Evolutionary conservation across 2,113 vertebrate species (phyloP).

Genomic region (Brevimyrus niger): DNA sequence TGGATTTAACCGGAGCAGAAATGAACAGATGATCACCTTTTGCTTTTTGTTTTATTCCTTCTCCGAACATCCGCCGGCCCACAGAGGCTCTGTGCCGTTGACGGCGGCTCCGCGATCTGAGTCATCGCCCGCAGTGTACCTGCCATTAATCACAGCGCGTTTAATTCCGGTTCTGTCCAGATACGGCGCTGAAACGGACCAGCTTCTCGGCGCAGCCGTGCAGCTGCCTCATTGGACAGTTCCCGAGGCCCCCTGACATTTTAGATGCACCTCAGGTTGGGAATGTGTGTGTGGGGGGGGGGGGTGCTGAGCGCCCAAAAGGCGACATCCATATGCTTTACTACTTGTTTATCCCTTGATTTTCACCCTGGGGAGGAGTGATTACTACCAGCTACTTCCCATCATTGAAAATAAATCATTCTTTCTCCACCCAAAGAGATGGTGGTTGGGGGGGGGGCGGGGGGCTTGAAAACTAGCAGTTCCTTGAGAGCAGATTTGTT

Average conservation of each 20-base stretch:
- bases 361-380: not conserved
- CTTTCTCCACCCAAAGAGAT: not conserved
- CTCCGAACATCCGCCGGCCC: not conserved
- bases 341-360: not conserved
- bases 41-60: not conserved
- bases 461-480: slow-evolving; percentile 24
- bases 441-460: not conserved
- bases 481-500: slow-evolving; percentile 30
- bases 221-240: not conserved
- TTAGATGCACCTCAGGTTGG: not conserved
- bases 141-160: not conserved
- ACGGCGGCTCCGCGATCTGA: not conserved
- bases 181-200: not conserved
- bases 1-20: not conserved
- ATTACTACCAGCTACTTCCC: not conserved
- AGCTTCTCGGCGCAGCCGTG: too few relatives aligned
- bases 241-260: not conserved
- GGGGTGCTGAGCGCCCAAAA: not conserved
- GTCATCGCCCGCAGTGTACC: not conserved
- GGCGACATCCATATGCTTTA: not conserved
- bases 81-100: not conserved
- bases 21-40: not conserved
- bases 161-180: not conserved
- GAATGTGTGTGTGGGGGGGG: not conserved
- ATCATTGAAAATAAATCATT: not conserved